phyloP scores from a whole-genome alignment of 2,888 invertebrate genomes.

The Ornithoptera alexandrae region DNA sequence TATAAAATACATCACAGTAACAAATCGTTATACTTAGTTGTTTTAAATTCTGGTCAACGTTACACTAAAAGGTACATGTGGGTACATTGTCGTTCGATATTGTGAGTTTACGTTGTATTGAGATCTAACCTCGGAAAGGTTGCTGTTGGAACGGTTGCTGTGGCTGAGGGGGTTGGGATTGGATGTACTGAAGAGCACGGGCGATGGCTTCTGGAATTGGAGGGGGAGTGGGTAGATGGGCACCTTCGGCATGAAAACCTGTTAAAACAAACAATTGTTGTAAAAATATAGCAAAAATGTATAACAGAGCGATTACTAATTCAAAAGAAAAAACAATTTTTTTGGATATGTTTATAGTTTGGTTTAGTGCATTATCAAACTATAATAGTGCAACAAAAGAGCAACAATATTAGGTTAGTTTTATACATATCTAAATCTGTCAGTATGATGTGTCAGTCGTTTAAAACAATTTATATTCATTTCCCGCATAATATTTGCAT shows the following conservation, averaged over 20 bases:
- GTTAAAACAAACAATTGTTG: slow-evolving; percentile 34
- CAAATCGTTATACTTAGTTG: slow-evolving; percentile 44
- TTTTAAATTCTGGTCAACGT: slow-evolving; percentile 1
- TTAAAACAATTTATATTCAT: slow-evolving; percentile 18
- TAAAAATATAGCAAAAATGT: too few relatives aligned
- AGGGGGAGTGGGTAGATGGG: slow-evolving; percentile 82
- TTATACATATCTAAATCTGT: too few relatives aligned
- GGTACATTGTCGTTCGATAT: slow-evolving; percentile 12
- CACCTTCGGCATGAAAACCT: slow-evolving; percentile 82
- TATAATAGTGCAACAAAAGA: too few relatives aligned
- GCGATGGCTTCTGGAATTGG: slow-evolving; percentile 81
- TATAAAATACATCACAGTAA: slow-evolving; percentile 73
- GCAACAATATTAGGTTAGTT: too few relatives aligned
- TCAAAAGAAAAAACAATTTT: too few relatives aligned
- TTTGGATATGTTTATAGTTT: too few relatives aligned
- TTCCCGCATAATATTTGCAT: slow-evolving; percentile 7
- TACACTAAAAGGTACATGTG: slow-evolving; percentile 14
- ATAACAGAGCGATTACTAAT: too few relatives aligned
- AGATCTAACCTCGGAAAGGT: slow-evolving; percentile 60
- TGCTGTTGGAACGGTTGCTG: slow-evolving; percentile 48
- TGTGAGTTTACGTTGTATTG: slow-evolving; percentile 5
- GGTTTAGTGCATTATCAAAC: too few relatives aligned
- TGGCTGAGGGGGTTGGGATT: slow-evolving; percentile 58
- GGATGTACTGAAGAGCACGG: slow-evolving; percentile 72
- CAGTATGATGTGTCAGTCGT: slow-evolving; percentile 3